phyloP scores from a whole-genome alignment of 2,797 vertebrate genomes.

The Coluber constrictor region DNA sequence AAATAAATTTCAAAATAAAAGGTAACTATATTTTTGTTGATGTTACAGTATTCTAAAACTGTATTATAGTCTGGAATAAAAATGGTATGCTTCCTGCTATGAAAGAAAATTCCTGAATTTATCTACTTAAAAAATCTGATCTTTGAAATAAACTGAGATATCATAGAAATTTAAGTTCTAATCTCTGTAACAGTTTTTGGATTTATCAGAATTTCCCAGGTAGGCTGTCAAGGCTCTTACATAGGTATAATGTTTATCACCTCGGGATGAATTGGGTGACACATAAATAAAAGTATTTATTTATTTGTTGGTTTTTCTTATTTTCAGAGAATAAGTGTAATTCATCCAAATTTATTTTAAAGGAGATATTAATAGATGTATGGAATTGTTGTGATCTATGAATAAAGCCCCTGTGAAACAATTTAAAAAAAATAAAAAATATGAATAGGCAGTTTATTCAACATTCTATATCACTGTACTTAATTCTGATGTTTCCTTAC shows the following conservation, averaged over 20 bases:
- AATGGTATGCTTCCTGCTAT: background rate
- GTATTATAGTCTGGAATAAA: background rate
- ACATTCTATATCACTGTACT: background rate
- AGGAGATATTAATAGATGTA: background rate
- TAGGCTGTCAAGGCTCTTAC: background rate
- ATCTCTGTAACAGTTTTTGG: background rate
- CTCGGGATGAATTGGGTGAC: background rate
- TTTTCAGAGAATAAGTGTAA: background rate
- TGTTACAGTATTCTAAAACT: background rate
- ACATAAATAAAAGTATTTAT: background rate
- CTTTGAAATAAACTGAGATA: background rate
- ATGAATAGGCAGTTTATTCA: slow-evolving; percentile 4
- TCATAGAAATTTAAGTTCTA: background rate
- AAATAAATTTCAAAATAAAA: background rate
- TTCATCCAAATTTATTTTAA: background rate
- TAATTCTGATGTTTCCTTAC: background rate
- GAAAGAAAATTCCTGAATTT: background rate
- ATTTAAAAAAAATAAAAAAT: slow-evolving; percentile 6
- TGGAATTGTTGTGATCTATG: background rate
- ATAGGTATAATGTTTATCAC: background rate
- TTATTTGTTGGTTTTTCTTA: background rate
- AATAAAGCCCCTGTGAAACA: background rate
- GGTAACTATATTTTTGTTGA: background rate
- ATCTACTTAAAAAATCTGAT: background rate
- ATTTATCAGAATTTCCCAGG: background rate